Base-by-base conservation (phyloP, 2,113 vertebrate genomes). In the Acanthochromis polyacanthus region DNA sequence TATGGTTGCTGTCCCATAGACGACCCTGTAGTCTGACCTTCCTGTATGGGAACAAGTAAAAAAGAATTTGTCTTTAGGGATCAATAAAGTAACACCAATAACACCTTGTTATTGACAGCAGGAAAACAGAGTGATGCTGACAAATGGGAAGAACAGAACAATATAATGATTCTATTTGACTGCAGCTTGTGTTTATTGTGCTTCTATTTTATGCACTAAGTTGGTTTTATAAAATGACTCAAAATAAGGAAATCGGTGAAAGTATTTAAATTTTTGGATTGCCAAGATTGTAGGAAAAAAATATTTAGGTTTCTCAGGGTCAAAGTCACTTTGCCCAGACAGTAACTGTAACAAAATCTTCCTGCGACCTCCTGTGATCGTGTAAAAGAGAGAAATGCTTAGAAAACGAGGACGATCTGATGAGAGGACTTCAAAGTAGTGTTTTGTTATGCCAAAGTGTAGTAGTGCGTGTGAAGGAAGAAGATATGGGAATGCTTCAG, bases 321-420 rank as follows among this genome's bases (percentile, higher is more conserved):
- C 55, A 50, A 36, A 71, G 9, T 17, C 22, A 16, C 17, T 45
- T 43, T 71, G 20, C 14, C 38, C 14, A n/a, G 25, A 58, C 56
- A 75, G 8, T 51, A 38, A 22, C 38, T 65, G 78, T 46, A 81
- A 84, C 15, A 30, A 57, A 78, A 81, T 81, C 74, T 81, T 50
- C 77, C 78, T 81, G 70, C n/a, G 65, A 85, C 12, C 7, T 80
- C 22, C 46, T n/a, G 32, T 46, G 71, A 61, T n/a, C 0, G 0
- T 30, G 23, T 55, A 15, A 40, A 62, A 45, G 1, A n/a, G 3
- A 38, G 22, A 66, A 38, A 57, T 52, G 14, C 56, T 52, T 20
- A 6, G 10, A 46, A 57, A 36, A 64, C 53, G 68, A 69, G 63
- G 45, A 59, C 12, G 32, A 79, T 50, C 52, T 58, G 55, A 70